Evolutionary conservation across 2,797 vertebrate species (phyloP), one percentile per base, ranked within the genome.

Genomic region (Agapornis canus): DNA sequence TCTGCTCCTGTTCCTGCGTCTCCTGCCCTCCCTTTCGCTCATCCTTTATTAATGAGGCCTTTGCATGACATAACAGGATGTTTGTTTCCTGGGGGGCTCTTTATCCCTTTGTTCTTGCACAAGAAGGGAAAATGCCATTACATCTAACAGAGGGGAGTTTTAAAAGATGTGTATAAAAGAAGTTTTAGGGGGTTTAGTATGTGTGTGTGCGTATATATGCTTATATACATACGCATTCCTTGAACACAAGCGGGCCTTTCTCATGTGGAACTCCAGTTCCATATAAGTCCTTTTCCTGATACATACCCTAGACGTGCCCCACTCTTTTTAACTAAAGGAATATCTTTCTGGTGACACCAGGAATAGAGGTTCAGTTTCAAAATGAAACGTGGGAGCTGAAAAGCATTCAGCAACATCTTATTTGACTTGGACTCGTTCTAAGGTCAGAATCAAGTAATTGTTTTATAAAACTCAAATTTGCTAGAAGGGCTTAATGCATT

Each of bases 31-130:
- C 66, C 61, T 71, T 37, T 17, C 0, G 1, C 91, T 96, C 95
- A 94, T 95, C 85, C 82, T 89, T 95, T 94, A 94, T 94, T 95
- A 23, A 94, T 69, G 70, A 54, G 45, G 52, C 73, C 82, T 92
- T 87, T 59, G 71, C 42, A 1, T 75, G 89, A 77, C 48, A 39
- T 61, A 54, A 65, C 0, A 4, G 65, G 61, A 65, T 71, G 82
- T 64, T 48, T 77, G 6, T 57, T 83, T 80, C 96, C 64, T 47
- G 12, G 75, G 77, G 76, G 68, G 43, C 35, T 81, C 68, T 75
- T 71, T 48, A 86, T 86, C 65, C 65, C 63, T 91, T 81, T 91
- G 57, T 90, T 92, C 79, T 82, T 43, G 48, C 21, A 10, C 5
- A 7, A 60, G 69, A 75, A 85, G 48, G 79, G 60, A 80, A 92